A percentile compares a stretch with the other conserved stretches of the same genome.
Evolutionary conservation across 2,888 invertebrate species (phyloP).

Genomic region (Trilocha varians): DNA sequence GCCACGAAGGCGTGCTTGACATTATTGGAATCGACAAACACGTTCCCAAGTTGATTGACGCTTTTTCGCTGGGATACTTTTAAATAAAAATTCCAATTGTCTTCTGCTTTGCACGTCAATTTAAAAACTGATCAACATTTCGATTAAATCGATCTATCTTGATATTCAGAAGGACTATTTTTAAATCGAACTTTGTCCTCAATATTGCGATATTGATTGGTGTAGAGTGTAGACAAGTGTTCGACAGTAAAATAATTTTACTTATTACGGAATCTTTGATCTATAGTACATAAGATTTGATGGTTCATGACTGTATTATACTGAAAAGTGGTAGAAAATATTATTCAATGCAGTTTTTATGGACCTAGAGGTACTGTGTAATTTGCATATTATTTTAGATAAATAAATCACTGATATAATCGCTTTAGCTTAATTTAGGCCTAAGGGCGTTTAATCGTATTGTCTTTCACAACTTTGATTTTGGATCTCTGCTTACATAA

Average conservation of each 20-base stretch:
- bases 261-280: no score
- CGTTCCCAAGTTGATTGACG: conserved; percentile 76
- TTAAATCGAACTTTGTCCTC: conserved; percentile 25
- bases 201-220: no score
- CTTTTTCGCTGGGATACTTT: conserved; percentile 74
- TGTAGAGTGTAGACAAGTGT: no score
- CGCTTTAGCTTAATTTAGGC: conserved; percentile 20
- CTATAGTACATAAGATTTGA: no score
- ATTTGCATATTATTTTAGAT: conserved; percentile 16
- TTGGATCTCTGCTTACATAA: conserved; percentile 37
- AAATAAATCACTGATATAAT: conserved; percentile 15
- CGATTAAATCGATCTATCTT: conserved; percentile 35
- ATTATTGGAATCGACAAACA: conserved; percentile 77
- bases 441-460: conserved; percentile 16
- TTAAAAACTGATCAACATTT: conserved; percentile 11
- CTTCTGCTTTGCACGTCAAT: conserved; percentile 17
- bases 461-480: conserved; percentile 24
- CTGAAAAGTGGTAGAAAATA: no score
- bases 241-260: no score
- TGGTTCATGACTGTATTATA: no score
- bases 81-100: conserved; percentile 19
- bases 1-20: conserved; percentile 71
- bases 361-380: conserved; percentile 17
- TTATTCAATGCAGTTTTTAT: not conserved
- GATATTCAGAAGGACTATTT: conserved; percentile 34